These are phyloP conservation scores for Drosophila vallismaia DNA, from an alignment of 2,888 invertebrate species.

Conservation along the genomic window DNA sequence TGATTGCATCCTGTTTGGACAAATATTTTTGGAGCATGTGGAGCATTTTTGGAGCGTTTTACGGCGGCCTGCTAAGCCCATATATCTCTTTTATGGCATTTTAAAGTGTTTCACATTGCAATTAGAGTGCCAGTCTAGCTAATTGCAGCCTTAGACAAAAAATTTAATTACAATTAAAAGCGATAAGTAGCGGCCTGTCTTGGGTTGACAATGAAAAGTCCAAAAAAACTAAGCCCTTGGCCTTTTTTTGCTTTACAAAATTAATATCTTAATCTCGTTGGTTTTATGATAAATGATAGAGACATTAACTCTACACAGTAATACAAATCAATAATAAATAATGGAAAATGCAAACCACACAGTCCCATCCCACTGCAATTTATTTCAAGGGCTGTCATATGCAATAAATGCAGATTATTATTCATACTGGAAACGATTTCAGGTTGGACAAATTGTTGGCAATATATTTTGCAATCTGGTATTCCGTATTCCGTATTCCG, in stretches of 20 bases:
- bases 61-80: constrained; percentile 21
- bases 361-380: not conserved
- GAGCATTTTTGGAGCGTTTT: not conserved
- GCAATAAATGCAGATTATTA: constrained; percentile 38
- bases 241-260: no score
- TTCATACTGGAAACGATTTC: constrained; percentile 30
- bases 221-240: constrained; percentile 3
- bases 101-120: constrained; percentile 48
- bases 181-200: constrained; percentile 47
- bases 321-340: not conserved
- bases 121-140: constrained; percentile 40
- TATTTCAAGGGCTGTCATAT: constrained; percentile 33
- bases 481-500: constrained; percentile 30
- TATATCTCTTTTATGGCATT: constrained; percentile 56
- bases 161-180: constrained; percentile 61
- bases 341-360: not conserved
- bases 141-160: constrained; percentile 47
- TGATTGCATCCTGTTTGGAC: constrained; percentile 60
- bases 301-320: not conserved
- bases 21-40: constrained; percentile 33
- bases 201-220: constrained; percentile 56
- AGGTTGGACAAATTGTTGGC: constrained; percentile 56
- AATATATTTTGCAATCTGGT: constrained; percentile 56
- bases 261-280: no score
- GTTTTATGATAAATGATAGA: not conserved